A percentile compares a stretch with the other conserved stretches of the same genome.
Conservation (phyloP, 1,140 invertebrate species). For the Heliconius hermathena region DNA sequence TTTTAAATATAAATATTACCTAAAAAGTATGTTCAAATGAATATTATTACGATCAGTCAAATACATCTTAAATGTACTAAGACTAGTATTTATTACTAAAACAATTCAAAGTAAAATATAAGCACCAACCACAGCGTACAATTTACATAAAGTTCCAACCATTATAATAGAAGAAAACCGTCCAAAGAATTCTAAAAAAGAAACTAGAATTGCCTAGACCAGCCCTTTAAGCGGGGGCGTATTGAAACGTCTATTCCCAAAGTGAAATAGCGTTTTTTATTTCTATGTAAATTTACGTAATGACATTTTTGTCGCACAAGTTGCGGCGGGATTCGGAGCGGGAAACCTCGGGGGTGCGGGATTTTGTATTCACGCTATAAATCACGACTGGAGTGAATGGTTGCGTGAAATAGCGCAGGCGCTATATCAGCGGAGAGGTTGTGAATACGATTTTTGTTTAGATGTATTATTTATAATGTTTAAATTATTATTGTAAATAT, state of each 20-base stretch:
- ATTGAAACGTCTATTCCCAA: conserved; percentile 40
- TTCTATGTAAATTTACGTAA: conserved; percentile 80
- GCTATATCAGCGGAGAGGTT: not conserved
- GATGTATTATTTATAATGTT: not conserved
- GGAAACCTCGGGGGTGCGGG: conserved; percentile 55
- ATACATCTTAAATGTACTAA: not conserved
- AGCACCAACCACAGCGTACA: not conserved
- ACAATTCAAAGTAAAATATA: not conserved
- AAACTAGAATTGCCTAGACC: conserved; percentile 8
- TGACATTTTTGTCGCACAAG: conserved; percentile 78
- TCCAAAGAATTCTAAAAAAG: not conserved
- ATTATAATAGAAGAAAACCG: not conserved
- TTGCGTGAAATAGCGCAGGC: not conserved
- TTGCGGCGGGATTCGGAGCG: conserved; percentile 66
- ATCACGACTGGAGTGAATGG: conserved; percentile 40
- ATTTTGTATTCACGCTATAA: conserved; percentile 44
- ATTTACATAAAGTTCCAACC: not conserved
- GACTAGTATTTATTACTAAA: too few relatives aligned
- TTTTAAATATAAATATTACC: too few relatives aligned
- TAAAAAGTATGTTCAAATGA: too few relatives aligned
- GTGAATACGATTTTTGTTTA: not conserved
- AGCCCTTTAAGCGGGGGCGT: conserved; percentile 8
- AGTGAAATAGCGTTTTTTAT: conserved; percentile 63
- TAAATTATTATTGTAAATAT: not conserved
- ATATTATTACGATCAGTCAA: too few relatives aligned